Conservation (phyloP, 2,888 invertebrate genomes). For the Tridacna gigas region DNA sequence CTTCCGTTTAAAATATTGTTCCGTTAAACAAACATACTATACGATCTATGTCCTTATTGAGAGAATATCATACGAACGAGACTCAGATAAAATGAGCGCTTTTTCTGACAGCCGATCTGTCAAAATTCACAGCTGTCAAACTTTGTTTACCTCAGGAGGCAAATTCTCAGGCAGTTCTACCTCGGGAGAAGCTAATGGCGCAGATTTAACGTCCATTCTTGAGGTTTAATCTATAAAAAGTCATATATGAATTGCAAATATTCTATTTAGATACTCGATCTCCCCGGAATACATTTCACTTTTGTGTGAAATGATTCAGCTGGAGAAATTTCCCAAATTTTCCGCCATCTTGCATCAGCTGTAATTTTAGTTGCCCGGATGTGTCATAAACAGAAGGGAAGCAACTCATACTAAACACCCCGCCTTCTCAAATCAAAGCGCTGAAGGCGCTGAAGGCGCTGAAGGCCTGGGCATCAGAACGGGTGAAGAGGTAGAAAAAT, state of each 20-base stretch:
- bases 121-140: slow-evolving; percentile 22
- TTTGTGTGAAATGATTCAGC: slow-evolving; percentile 63
- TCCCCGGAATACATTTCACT: slow-evolving; percentile 65
- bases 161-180: slow-evolving; percentile 77
- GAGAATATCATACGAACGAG: too few relatives aligned
- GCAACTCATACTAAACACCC: slow-evolving; percentile 1
- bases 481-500: too few relatives aligned
- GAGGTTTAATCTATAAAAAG: slow-evolving; percentile 34
- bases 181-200: slow-evolving; percentile 89
- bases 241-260: slow-evolving; percentile 61
- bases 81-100: too few relatives aligned
- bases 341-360: slow-evolving; percentile 67
- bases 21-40: too few relatives aligned
- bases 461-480: too few relatives aligned
- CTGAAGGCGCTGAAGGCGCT: too few relatives aligned
- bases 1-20: too few relatives aligned
- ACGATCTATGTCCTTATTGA: too few relatives aligned
- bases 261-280: slow-evolving; percentile 61
- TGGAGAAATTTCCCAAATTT: slow-evolving; percentile 50
- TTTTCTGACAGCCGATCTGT: background rate
- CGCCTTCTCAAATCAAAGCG: background rate
- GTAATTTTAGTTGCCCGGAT: slow-evolving; percentile 36
- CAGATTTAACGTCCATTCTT: slow-evolving; percentile 93
- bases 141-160: slow-evolving; percentile 80
- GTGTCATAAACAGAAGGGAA: slow-evolving; percentile 30